Percentiles rank a stretch among this genome's conserved stretches.
Conservation (phyloP, 2,113 vertebrate species). For the Syngnathus floridae region DNA sequence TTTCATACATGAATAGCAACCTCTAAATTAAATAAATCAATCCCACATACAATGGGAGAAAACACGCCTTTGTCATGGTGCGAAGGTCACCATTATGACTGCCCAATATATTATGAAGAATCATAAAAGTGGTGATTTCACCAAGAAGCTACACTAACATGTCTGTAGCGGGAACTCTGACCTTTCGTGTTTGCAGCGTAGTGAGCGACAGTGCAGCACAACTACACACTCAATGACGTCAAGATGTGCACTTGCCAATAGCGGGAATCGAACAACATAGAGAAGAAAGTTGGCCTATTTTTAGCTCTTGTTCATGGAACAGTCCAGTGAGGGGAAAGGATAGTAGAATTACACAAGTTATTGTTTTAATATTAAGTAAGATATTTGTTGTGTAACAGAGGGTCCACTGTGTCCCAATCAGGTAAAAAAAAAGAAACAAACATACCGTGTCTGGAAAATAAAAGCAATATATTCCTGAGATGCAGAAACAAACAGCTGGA, state of each 20-base stretch:
- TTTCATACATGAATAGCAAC: slow-evolving; percentile 65
- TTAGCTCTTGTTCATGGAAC: slow-evolving; percentile 41
- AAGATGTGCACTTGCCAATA: slow-evolving; percentile 34
- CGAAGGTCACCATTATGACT: slow-evolving; percentile 40
- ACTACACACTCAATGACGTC: slow-evolving; percentile 29
- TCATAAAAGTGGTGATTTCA: slow-evolving; percentile 42
- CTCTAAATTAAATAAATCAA: slow-evolving; percentile 65
- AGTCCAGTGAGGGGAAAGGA: not conserved
- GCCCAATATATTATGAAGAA: slow-evolving; percentile 34
- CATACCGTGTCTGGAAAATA: slow-evolving; percentile 15
- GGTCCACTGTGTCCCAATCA: slow-evolving; percentile 8
- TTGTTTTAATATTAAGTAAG: not conserved
- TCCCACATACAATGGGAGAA: slow-evolving; percentile 48
- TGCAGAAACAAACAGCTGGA: slow-evolving; percentile 45
- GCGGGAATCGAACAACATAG: slow-evolving; percentile 22
- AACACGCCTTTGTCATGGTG: slow-evolving; percentile 42
- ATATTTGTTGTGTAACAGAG: not conserved
- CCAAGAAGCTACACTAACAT: slow-evolving; percentile 40
- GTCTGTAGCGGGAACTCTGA: slow-evolving; percentile 35
- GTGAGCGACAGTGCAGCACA: slow-evolving; percentile 13
- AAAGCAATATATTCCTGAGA: slow-evolving; percentile 69
- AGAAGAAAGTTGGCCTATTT: slow-evolving; percentile 38
- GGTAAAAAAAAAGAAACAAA: slow-evolving; percentile 31
- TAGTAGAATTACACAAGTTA: not conserved
- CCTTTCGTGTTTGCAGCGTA: slow-evolving; percentile 20